Evolutionary conservation across 2,888 invertebrate genomes (phyloP).

Genomic region (Lordiphosa fenestrarum): DNA sequence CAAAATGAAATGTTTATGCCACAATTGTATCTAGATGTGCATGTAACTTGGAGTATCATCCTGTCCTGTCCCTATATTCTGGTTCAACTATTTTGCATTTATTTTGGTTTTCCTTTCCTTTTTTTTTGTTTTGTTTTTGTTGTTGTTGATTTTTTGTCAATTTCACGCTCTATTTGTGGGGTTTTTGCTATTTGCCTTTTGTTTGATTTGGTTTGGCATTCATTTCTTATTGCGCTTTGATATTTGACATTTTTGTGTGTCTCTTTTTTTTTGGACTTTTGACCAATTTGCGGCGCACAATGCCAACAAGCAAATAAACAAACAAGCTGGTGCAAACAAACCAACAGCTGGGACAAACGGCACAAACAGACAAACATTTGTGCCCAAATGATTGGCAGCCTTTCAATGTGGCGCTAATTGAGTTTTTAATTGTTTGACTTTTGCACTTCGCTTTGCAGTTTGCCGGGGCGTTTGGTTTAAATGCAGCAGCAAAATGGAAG

Average conservation of each 20-base stretch:
- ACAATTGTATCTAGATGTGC: slow-evolving; percentile 21
- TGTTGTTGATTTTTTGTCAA: slow-evolving; percentile 47
- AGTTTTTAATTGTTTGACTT: slow-evolving; percentile 73
- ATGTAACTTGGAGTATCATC: no score
- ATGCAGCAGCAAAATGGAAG: no score
- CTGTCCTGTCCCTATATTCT: slow-evolving; percentile 16
- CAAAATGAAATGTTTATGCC: slow-evolving; percentile 19
- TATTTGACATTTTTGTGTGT: slow-evolving; percentile 41
- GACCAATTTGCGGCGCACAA: slow-evolving; percentile 70
- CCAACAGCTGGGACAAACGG: slow-evolving; percentile 29
- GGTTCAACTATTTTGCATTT: slow-evolving; percentile 60
- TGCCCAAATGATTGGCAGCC: slow-evolving; percentile 66
- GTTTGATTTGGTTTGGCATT: slow-evolving; percentile 39
- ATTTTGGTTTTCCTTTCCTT: slow-evolving; percentile 10
- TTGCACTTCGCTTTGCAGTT: slow-evolving; percentile 1
- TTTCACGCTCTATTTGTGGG: slow-evolving; percentile 72
- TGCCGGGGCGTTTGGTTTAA: no score
- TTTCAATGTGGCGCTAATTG: slow-evolving; percentile 74
- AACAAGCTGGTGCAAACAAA: slow-evolving; percentile 54
- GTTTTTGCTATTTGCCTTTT: slow-evolving; percentile 67
- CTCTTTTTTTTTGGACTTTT: slow-evolving; percentile 64
- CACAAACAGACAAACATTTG: slow-evolving; percentile 13
- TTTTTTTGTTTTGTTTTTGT: no score
- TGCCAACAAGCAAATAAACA: slow-evolving; percentile 63
- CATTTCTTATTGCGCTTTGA: slow-evolving; percentile 19